Evolutionary conservation across 1,140 invertebrate species (phyloP), one percentile per base, ranked within the genome.

Genomic region (Anoplolepis gracilipes): DNA sequence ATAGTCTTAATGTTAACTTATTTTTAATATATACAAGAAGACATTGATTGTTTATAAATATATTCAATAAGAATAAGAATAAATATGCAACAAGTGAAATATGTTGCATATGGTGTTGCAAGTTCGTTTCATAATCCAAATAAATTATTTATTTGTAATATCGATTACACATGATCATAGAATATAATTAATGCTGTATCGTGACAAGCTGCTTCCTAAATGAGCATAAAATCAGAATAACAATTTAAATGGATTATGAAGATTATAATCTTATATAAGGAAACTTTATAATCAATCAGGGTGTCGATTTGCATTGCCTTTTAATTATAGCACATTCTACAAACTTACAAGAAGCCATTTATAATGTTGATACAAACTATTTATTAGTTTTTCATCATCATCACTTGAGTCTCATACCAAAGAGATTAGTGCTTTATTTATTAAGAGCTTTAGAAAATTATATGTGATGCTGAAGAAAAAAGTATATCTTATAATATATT

Each of bases 341-440:
- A 62, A 75, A 61, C 6, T 75, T 55, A 55, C 2, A 13, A 76
- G 39, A 46, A 62, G 30, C 19, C 16, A n/a, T 75, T 82, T 33
- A 46, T 75, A 61, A 25, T 0, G 39, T 76, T 62, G 1, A 62
- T 64, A 53, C 59, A 85, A 85, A 22, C 57, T 77, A 86, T 82
- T 62, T 88, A 82, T 62, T 53, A 30, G 10, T 55, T 73, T 76
- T 84, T 75, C 22, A 57, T 76, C 7, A 79, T 88, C 73, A 33
- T 88, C 33, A 61, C 1, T 61, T 81, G 62, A 89, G 85, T 89
- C 49, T 90, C 75, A 85, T 87, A 72, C 88, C 88, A 90, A 90
- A 90, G 88, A 90, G 81, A 87, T 90, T 90, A 89, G 79, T 90
- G 88, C 88, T 90, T 90, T 90, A 90, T 90, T 90, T 90, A 90